Conservation (phyloP, 1,140 invertebrate genomes). For the Drosophila arizonae region DNA sequence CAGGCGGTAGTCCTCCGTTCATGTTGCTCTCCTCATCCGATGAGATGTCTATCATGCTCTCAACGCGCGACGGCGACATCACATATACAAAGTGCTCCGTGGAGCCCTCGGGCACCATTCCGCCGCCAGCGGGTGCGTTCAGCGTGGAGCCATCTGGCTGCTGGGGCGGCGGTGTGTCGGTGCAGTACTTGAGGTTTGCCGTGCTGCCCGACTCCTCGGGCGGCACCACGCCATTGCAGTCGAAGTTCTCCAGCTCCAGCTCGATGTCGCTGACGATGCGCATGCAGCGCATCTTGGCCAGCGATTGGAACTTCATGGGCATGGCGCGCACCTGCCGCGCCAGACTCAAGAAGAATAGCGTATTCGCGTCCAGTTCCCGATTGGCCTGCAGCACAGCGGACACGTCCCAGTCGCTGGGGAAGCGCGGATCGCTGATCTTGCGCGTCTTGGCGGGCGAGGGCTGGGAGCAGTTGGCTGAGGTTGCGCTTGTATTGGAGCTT, state of each 20-base stretch:
- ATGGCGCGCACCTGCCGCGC: conserved; percentile 74
- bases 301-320: conserved; percentile 78
- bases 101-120: conserved; percentile 51
- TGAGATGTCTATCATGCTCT: conserved; percentile 82
- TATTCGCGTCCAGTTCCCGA: conserved; percentile 77
- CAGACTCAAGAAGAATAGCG: conserved; percentile 76
- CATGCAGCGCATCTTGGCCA: conserved; percentile 82
- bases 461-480: conserved; percentile 25
- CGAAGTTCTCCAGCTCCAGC: conserved; percentile 75
- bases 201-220: conserved; percentile 55
- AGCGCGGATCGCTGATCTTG: conserved; percentile 63
- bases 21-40: conserved; percentile 76
- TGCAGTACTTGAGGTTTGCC: conserved; percentile 70
- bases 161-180: conserved; percentile 67
- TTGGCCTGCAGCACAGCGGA: conserved; percentile 76
- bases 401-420: conserved; percentile 69
- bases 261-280: conserved; percentile 79
- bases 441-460: conserved; percentile 66
- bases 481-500: conserved; percentile 14
- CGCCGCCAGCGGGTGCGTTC: conserved; percentile 25
- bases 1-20: conserved; percentile 43
- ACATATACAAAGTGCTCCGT: conserved; percentile 80
- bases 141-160: conserved; percentile 46
- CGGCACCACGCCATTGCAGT: conserved; percentile 62
- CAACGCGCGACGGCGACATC: conserved; percentile 80